A percentile compares a stretch with the other conserved stretches of the same genome.
phyloP scores from a whole-genome alignment of 2,113 vertebrate genomes.

The Pleuronectes platessa region DNA sequence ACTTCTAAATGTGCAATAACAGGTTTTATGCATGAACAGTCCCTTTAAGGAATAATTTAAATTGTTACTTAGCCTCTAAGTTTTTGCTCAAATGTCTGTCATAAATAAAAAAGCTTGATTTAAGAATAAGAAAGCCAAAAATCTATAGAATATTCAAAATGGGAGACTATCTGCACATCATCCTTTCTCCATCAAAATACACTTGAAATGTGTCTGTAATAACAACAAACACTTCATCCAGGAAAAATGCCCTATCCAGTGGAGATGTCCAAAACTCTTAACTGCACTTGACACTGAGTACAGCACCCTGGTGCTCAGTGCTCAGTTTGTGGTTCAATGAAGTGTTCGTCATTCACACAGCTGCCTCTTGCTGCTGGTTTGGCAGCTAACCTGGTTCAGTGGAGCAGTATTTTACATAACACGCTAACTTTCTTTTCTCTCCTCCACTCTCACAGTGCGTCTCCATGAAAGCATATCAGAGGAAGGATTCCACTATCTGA shows the following conservation, averaged over 20 bases:
- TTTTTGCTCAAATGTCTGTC: too few relatives aligned
- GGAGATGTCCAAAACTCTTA: neutral
- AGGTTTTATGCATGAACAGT: neutral
- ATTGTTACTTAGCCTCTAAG: neutral
- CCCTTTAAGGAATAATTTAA: neutral
- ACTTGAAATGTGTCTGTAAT: neutral
- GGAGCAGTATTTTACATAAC: neutral
- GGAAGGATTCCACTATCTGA: conserved; percentile 78
- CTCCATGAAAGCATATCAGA: conserved; percentile 80
- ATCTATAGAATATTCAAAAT: neutral
- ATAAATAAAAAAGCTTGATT: neutral
- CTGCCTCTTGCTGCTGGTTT: neutral
- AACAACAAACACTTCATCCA: too few relatives aligned
- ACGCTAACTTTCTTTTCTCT: conserved; percentile 6
- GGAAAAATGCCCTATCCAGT: too few relatives aligned
- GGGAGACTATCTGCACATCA: too few relatives aligned
- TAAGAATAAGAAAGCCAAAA: neutral
- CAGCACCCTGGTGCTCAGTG: neutral
- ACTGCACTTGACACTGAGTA: neutral
- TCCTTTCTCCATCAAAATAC: too few relatives aligned
- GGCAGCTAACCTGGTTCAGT: neutral
- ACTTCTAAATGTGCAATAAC: too few relatives aligned
- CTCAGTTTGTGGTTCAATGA: neutral
- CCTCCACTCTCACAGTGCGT: conserved; percentile 58
- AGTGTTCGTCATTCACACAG: neutral